Base-by-base conservation (phyloP, 2,888 invertebrate species). In the Conistra vaccinii region DNA sequence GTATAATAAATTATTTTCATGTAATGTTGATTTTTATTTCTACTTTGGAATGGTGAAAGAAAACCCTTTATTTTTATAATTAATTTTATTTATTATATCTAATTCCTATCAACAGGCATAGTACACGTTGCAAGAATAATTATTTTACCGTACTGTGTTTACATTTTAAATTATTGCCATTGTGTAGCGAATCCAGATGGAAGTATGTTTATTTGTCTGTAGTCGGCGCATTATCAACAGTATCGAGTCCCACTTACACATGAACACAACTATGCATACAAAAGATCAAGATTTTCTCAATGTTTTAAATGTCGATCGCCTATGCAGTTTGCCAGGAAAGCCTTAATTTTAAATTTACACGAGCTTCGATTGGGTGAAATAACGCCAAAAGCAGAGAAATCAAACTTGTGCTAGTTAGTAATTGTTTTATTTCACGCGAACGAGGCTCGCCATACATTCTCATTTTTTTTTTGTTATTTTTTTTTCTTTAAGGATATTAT, bases 31-130 rank as follows among this genome's bases (percentile, higher is more conserved):
- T 35, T 87, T 87, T 88, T 69, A 80, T 82, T 87, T 83, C 53
- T 70, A 55, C 39, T 35, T 69, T 67, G 70, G 65, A 79, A 67
- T 69, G 78, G 80, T 79, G 71, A 89, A 91, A 90, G 84, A 90
- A 92, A 93, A 92, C 85, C 73, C 82, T 77, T 68, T 68, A 72
- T 80, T 88, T 92, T 91, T 94, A 94, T 95, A 93, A 94, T 95
- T 95, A 95, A 94, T 95, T 95, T 95, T 95, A 95, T 96, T 96
- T 96, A 96, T 95, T 95, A 96, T 93, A 96, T 93, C 96, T 96
- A 96, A 93, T 92, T 94, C 94, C 95, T 95, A 96, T 95, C 92
- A 94, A 94, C 94, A 94, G 95, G 94, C 95, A 94, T 94, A 95
- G 93, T 95, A 96, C 94, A 95, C 87, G 94, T 93, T 94, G 94